Evolutionary conservation across 2,888 invertebrate species (phyloP), one percentile per base, ranked within the genome.

Genomic region (Hyposoter didymator): DNA sequence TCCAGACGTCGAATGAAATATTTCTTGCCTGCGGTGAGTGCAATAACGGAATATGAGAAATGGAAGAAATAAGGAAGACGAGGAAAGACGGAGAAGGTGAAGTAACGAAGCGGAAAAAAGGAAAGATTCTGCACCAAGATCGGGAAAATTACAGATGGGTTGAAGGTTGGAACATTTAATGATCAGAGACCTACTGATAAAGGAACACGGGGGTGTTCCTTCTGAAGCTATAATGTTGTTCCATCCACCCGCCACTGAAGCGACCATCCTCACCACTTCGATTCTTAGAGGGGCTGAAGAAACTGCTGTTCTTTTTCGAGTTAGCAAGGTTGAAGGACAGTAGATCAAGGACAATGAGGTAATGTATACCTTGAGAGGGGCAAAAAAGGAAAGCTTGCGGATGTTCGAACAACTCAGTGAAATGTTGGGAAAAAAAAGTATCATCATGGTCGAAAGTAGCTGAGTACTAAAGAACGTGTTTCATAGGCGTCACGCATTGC

Each of bases 161-260:
- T 5, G 17, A 17, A 59, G 7, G 19, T 7, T 52, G 59, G 45
- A 32, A 17, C 32, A 14, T 62, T 22, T 14, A 12, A 64, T 28
- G 49, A 10, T 64, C 49, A 32, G 43, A 52, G n/a, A 52, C 35
- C 64, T 70, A 45, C 22, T 55, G 80, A 80, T 72, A 72, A 67
- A 75, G 39, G 43, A 64, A 72, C 52, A 76, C 64, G 55, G 32
- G 78, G 32, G 78, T 35, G 67, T 78, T 81, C 73, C n/a, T 72
- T 64, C 39, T 55, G 73, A 78, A 67, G 73, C 78, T n/a, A 78
- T 82, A 52, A 81, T 84, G 69, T 78, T 69, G 66, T 78, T 84
- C 66, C 49, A 81, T 74, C 73, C 73, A 76, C 47, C 62, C 69
- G 47, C 75, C 69, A 55, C 75, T 39, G 17, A 64, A 55, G 69